Conservation (phyloP, 2,888 invertebrate genomes). For the Netelia melanura region DNA sequence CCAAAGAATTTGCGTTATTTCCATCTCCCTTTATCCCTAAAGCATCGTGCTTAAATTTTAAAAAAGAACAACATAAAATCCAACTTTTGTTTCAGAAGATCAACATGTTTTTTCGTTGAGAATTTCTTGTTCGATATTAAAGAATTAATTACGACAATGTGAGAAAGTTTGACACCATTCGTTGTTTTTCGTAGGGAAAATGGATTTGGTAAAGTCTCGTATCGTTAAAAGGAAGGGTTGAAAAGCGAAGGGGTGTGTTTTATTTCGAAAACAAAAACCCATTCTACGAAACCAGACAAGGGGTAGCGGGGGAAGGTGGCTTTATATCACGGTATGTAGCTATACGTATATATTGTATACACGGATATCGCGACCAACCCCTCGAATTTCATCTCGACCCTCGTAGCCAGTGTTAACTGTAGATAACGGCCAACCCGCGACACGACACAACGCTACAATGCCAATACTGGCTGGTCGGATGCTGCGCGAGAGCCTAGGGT, state of each 20-base stretch:
- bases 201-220: background rate
- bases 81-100: no score
- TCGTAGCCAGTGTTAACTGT: constrained; percentile 72
- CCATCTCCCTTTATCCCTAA: no score
- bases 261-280: constrained; percentile 38
- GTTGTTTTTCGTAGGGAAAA: background rate
- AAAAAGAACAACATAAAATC: no score
- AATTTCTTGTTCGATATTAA: background rate
- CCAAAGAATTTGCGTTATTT: constrained; percentile 47
- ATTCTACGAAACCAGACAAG: constrained; percentile 37
- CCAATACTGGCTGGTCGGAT: constrained; percentile 57
- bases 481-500: constrained; percentile 40
- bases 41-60: no score
- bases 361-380: constrained; percentile 46
- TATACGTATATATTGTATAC: constrained; percentile 2
- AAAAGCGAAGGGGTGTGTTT: constrained; percentile 39
- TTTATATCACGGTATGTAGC: background rate
- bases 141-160: no score
- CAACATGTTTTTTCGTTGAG: background rate
- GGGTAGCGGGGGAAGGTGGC: constrained; percentile 18
- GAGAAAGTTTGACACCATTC: no score
- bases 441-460: constrained; percentile 71
- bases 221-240: background rate
- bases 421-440: constrained; percentile 75
- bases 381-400: constrained; percentile 66